Percentiles rank a stretch among this genome's conserved stretches.
phyloP scores from a whole-genome alignment of 64 coral and sea anemone species.

The Dendrophyllia cribrosa region DNA sequence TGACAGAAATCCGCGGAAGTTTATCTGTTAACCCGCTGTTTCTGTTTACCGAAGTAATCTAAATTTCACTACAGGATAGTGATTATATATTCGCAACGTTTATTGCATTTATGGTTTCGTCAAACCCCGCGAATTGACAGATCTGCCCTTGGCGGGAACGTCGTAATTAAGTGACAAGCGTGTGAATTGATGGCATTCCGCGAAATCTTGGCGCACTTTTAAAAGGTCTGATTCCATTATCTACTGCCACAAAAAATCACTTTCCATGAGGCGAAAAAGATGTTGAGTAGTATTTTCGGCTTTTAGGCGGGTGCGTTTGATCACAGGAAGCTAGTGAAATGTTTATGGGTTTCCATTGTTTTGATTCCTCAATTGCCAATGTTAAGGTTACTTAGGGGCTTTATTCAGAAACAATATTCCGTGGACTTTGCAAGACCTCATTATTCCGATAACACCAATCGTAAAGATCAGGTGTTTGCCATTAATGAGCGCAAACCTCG shows the following conservation, averaged over 20 bases:
- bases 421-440: constrained; percentile 65
- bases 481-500: constrained; percentile 30
- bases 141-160: constrained; percentile 55
- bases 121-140: constrained; percentile 78
- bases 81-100: constrained; percentile 94
- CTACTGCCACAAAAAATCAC: constrained; percentile 5
- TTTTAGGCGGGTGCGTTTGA: constrained; percentile 40
- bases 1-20: constrained; percentile 61
- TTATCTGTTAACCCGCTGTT: constrained; percentile 62
- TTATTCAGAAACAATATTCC: constrained; percentile 83
- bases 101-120: constrained; percentile 84
- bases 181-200: constrained; percentile 27
- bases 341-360: constrained; percentile 79
- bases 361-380: constrained; percentile 74
- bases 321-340: constrained; percentile 80
- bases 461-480: constrained; percentile 35
- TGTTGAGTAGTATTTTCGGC: constrained; percentile 2
- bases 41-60: constrained; percentile 98
- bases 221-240: constrained; percentile 45
- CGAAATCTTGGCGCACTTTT: constrained; percentile 33
- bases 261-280: constrained; percentile 22
- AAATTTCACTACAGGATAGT: constrained; percentile 81
- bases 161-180: constrained; percentile 84
- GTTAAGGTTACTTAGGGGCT: constrained; percentile 80
- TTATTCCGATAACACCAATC: constrained; percentile 65